phyloP scores from a whole-genome alignment of 2,113 vertebrate genomes.

The Corythornis cristatus region DNA sequence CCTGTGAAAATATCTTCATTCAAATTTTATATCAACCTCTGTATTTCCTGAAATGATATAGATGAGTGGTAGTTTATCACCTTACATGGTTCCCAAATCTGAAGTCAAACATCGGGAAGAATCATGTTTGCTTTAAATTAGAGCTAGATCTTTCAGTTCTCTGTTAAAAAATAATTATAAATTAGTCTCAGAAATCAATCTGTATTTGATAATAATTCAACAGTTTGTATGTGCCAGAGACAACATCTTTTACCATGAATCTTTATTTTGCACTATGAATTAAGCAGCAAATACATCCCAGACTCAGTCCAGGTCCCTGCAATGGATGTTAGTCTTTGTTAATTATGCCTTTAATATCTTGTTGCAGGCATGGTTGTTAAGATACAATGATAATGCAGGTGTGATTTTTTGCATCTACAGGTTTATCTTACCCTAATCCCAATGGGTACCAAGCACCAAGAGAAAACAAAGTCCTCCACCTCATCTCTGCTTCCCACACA shows the following conservation, averaged over 20 bases:
- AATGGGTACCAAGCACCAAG: background rate
- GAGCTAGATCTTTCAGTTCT: background rate
- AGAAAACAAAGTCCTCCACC: background rate
- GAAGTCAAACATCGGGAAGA: background rate
- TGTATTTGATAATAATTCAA: background rate
- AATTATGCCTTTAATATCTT: background rate
- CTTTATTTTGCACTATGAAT: accelerated
- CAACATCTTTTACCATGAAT: background rate
- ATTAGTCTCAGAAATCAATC: background rate
- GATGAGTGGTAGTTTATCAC: background rate
- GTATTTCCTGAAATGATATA: background rate
- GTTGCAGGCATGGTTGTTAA: background rate
- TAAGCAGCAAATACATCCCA: background rate
- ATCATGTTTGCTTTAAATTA: background rate
- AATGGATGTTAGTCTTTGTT: background rate
- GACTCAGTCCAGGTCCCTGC: background rate
- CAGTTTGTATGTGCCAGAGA: background rate
- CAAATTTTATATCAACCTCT: background rate
- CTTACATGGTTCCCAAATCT: background rate
- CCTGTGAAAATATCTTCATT: background rate
- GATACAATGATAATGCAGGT: background rate
- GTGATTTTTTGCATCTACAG: background rate
- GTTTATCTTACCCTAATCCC: background rate
- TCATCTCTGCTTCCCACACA: background rate
- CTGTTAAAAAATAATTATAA: background rate